Conservation (phyloP, 2,113 vertebrate species). For the Paedocypris sp. region DNA sequence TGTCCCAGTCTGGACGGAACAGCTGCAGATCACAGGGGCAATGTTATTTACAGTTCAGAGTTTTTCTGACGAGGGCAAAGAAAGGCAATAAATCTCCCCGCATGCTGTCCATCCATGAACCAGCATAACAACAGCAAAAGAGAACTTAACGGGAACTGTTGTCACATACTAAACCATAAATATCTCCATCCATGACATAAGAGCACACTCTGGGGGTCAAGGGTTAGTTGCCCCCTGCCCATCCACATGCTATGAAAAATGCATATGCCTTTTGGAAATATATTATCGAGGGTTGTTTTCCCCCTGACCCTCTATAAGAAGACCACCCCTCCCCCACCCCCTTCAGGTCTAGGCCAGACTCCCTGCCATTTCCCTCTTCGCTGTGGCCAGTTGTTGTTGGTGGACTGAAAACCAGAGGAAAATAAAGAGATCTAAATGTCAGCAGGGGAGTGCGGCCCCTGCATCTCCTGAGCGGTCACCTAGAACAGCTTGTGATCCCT, state of each 20-base stretch:
- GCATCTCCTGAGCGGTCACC: slow-evolving; percentile 83
- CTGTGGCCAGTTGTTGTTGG: slow-evolving; percentile 54
- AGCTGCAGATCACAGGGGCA: slow-evolving; percentile 21
- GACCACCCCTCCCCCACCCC: slow-evolving; percentile 1
- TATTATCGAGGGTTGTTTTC: neutral
- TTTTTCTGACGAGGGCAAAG: slow-evolving; percentile 28
- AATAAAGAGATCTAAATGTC: slow-evolving; percentile 96
- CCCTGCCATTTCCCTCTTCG: slow-evolving; percentile 43
- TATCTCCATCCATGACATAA: slow-evolving; percentile 25
- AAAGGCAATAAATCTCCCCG: slow-evolving; percentile 37
- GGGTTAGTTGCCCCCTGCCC: slow-evolving; percentile 35
- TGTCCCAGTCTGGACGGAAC: slow-evolving; percentile 12
- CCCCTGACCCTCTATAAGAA: neutral
- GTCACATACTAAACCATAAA: slow-evolving; percentile 26
- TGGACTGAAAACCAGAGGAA: slow-evolving; percentile 72
- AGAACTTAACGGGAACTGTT: slow-evolving; percentile 20
- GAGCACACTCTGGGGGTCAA: slow-evolving; percentile 1
- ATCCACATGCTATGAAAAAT: neutral
- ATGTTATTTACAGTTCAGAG: slow-evolving; percentile 37
- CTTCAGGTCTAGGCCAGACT: slow-evolving; percentile 28
- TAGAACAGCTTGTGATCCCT: slow-evolving; percentile 92
- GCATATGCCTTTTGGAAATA: neutral
- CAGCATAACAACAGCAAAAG: slow-evolving; percentile 2
- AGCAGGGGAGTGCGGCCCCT: slow-evolving; percentile 71
- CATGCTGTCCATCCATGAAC: slow-evolving; percentile 19